Evolutionary conservation across 1,140 invertebrate species (phyloP).

Genomic region (Drosophila pallidifrons): DNA sequence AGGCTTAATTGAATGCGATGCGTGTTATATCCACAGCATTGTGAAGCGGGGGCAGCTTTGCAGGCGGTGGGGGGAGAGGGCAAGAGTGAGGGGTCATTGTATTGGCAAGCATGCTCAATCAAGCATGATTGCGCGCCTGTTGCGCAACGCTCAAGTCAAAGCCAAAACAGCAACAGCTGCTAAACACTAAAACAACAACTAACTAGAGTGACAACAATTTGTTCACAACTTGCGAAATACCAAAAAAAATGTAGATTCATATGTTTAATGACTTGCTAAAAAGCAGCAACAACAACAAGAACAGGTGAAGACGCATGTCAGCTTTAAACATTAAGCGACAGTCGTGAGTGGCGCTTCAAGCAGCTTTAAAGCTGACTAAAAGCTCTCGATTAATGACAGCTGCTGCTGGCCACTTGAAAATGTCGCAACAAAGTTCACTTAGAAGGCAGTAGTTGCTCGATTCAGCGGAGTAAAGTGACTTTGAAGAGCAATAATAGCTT

Average conservation of each 20-base stretch:
- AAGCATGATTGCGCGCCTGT: slow-evolving; percentile 51
- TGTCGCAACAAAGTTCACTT: too few species aligned
- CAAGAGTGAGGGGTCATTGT: slow-evolving; percentile 56
- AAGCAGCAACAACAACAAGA: slow-evolving; percentile 31
- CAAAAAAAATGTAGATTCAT: slow-evolving; percentile 12
- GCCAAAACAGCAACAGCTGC: slow-evolving; percentile 17
- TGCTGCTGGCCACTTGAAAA: not conserved
- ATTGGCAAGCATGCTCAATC: slow-evolving; percentile 55
- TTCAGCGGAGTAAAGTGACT: too few species aligned
- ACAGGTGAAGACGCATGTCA: slow-evolving; percentile 16
- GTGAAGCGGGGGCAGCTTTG: not conserved
- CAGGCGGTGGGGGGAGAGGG: not conserved
- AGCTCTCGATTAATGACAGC: slow-evolving; percentile 1
- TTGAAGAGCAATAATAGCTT: too few species aligned
- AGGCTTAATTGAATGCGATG: slow-evolving; percentile 74
- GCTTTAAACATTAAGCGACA: too few species aligned
- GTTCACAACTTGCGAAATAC: slow-evolving; percentile 18
- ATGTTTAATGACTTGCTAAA: slow-evolving; percentile 68
- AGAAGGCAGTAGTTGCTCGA: too few species aligned
- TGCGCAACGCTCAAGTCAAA: slow-evolving; percentile 38
- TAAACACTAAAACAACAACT: slow-evolving; percentile 33
- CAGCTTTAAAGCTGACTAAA: not conserved
- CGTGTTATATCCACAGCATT: slow-evolving; percentile 20
- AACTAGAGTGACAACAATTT: slow-evolving; percentile 27
- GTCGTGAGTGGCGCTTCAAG: not conserved